Evolutionary conservation across 1,140 invertebrate genomes (phyloP).

Genomic region (Drosophila tropicalis): DNA sequence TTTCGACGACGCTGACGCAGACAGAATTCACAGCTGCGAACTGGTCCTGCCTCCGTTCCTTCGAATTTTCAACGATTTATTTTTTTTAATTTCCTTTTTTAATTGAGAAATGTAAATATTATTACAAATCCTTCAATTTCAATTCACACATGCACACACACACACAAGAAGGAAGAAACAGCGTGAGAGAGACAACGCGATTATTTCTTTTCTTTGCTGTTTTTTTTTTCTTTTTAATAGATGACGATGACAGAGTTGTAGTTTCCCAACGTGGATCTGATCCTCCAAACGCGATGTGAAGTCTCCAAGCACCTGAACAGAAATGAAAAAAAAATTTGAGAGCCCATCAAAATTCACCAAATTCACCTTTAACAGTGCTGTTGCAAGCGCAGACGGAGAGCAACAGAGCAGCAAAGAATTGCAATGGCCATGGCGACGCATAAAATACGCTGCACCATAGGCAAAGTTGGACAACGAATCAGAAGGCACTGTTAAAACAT

Average conservation of each 20-base stretch:
- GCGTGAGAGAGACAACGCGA: slow-evolving; percentile 57
- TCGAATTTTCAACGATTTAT: slow-evolving; percentile 15
- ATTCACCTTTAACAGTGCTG: slow-evolving; percentile 17
- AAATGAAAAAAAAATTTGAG: slow-evolving; percentile 30
- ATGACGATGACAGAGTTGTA: slow-evolving; percentile 63
- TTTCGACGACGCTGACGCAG: slow-evolving; percentile 38
- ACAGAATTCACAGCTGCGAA: slow-evolving; percentile 56
- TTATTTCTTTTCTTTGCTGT: slow-evolving; percentile 36
- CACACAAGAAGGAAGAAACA: slow-evolving; percentile 51
- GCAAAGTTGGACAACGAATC: not conserved
- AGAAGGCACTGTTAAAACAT: not conserved
- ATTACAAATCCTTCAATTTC: slow-evolving; percentile 41
- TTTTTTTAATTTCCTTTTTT: slow-evolving; percentile 33
- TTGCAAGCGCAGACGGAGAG: not conserved
- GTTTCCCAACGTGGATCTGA: slow-evolving; percentile 78
- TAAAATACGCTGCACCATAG: slow-evolving; percentile 5
- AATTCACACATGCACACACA: slow-evolving; percentile 28
- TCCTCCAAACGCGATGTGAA: slow-evolving; percentile 82
- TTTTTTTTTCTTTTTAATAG: slow-evolving; percentile 41
- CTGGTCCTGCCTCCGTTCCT: slow-evolving; percentile 26
- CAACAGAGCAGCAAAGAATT: not conserved
- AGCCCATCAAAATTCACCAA: too few relatives aligned
- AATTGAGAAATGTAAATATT: slow-evolving; percentile 38
- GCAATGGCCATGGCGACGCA: not conserved
- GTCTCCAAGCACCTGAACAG: slow-evolving; percentile 72